A percentile compares a stretch with the other conserved stretches of the same genome.
These are phyloP conservation scores for Urocynchramus pylzowi DNA, from an alignment of 2,113 vertebrate species.

Conservation along the genomic window DNA sequence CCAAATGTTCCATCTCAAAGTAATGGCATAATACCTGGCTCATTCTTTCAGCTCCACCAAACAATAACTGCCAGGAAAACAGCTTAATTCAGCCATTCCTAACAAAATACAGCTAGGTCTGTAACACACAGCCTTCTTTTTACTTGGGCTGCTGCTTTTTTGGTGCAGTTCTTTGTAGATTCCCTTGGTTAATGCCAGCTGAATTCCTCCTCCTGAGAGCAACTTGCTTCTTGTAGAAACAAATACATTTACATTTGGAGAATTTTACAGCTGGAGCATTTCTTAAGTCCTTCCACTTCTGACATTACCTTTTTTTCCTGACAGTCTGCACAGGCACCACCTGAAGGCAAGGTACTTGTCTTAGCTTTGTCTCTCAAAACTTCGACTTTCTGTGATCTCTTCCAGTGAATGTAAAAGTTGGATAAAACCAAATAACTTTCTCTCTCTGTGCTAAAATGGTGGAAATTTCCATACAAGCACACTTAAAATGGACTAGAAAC, in stretches of 20 bases:
- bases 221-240: not conserved
- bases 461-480: not conserved
- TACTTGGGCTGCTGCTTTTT: not conserved
- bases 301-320: not conserved
- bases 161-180: not conserved
- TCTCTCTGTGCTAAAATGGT: not conserved
- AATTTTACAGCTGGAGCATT: not conserved
- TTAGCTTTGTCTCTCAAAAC: not conserved
- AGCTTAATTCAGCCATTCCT: conserved; percentile 1
- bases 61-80: conserved; percentile 18
- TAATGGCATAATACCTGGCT: conserved; percentile 45
- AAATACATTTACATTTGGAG: not conserved
- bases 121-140: not conserved
- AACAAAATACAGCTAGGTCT: not conserved
- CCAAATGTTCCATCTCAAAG: conserved; percentile 1
- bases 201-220: not conserved
- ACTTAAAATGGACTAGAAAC: not conserved
- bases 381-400: not conserved
- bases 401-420: not conserved
- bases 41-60: conserved; percentile 9
- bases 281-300: not conserved
- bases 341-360: not conserved
- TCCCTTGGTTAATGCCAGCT: not conserved
- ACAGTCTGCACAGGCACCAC: not conserved
- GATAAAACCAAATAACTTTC: not conserved